Base-by-base conservation (phyloP, 2,113 vertebrate genomes). In the Calidris pygmaea region DNA sequence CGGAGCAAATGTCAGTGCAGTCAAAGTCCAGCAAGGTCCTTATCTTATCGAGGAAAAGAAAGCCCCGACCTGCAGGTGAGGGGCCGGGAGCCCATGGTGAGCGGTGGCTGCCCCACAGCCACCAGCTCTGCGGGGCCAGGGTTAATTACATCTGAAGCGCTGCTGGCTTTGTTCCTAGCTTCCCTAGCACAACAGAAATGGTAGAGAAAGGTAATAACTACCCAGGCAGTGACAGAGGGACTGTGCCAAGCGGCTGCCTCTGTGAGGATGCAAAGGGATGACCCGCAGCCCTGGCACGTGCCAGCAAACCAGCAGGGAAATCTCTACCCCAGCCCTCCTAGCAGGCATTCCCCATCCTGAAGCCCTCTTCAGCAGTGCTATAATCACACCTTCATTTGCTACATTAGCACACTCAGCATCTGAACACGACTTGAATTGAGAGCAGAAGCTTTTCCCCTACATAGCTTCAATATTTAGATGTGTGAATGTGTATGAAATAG, bases 1-100 rank as follows among this genome's bases (percentile, higher is more conserved):
- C 50, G 83, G 88, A 89, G 87, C 84, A 84, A 90, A 95, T 87
- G 90, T 94, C 96, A 82, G 52, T 22, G 70, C 39, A 52, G 39
- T 73, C 68, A 9, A 26, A 76, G 85, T 27, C 90, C 67, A 76
- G 70, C 1, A 0, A 92, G 72, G 73, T 39, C 77, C 45, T 56
- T 27, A 80, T 45, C 91, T 52, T 50, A 32, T 30, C 87, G 5
- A 14, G 4, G 3, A 45, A 39, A 43, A 55, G 53, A 81, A 71
- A 56, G 34, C 53, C 24, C 14, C 5, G 45, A 45, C 37, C 77
- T 11, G 45, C 3, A 7, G 2, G 6, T 10, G 6, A 3, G 60
- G 47, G 66, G 50, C 43, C 24, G 41, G 10, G 74, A 63, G 47
- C 62, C 50, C 7, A 3, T 20, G 2, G 73, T 5, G 62, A 53